Evolutionary conservation across 2,797 vertebrate species (phyloP), one percentile per base, ranked within the genome.

Genomic region (Hypotaenidia philippensis): DNA sequence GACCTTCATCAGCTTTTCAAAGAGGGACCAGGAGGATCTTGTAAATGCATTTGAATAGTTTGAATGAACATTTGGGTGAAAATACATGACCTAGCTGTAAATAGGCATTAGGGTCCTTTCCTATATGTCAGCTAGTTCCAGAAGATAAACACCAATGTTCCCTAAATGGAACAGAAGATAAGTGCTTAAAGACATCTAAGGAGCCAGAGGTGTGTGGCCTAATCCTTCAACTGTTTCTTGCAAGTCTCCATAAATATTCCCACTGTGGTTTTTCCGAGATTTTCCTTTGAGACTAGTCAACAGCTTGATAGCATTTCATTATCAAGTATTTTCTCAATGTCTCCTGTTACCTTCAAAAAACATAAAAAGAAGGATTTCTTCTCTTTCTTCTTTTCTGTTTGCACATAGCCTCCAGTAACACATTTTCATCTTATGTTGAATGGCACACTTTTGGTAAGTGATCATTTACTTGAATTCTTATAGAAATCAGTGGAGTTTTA

Each of bases 151-250:
- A 1, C 32, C 72, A 78, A 10, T 44, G 70, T 75, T 74, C 19
- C 32, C 32, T 71, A 38, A 66, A 52, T 22, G 29, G 66, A 86
- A 71, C 14, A 53, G 66, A 78, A 57, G 17, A 31, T 56, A 40
- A 49, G 15, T 53, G 25, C 44, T 80, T 61, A 32, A 77, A 68
- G 34, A 20, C 27, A 72, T 38, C 20, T 59, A 61, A 72, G 36
- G 17, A 47, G 13, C 6, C n/a, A 27, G 49, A 26, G 17, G 25
- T 63, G 70, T 40, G 60, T 63, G 71, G 44, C 44, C 38, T 71
- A 63, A 79, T 71, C 63, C 77, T 79, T 83, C 77, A 86, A 59
- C n/a, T 86, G 53, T 76, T 91, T 75, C 77, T 79, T 79, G 49
- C 23, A 75, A 44, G 29, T 45, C 45, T 84, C 40, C 22, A 2